A percentile compares a stretch with the other conserved stretches of the same genome.
Conservation (phyloP, 2,797 vertebrate genomes). For the Rhabdomys pumilio region DNA sequence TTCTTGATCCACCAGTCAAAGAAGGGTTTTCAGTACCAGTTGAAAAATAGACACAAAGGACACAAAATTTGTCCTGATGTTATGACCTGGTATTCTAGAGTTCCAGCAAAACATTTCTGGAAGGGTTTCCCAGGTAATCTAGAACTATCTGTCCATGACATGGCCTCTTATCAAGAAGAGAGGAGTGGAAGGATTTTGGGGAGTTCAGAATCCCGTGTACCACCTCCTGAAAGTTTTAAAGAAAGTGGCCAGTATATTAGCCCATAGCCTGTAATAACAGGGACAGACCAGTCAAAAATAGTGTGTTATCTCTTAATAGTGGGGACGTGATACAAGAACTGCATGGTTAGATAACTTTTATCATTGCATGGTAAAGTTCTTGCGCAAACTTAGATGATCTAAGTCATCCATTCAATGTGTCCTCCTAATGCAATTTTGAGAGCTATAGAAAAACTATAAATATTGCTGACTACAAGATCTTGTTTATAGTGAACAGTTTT, state of each 20-base stretch:
- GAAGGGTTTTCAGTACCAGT: background rate
- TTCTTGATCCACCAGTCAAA: background rate
- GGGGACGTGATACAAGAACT: background rate
- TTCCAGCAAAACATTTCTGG: constrained; percentile 50
- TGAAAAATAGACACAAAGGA: background rate
- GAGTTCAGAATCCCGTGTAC: constrained; percentile 71
- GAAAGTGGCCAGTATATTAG: constrained; percentile 75
- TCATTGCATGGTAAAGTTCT: background rate
- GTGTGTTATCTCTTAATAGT: background rate
- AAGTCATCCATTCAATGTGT: background rate
- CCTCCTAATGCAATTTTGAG: background rate
- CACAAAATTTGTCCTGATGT: background rate
- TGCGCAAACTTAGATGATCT: background rate
- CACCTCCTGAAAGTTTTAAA: constrained; percentile 76
- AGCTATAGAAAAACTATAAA: background rate
- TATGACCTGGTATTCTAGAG: background rate
- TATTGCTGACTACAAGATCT: background rate
- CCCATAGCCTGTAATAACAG: constrained; percentile 79
- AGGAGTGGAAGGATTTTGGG: constrained; percentile 49
- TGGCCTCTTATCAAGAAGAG: constrained; percentile 75
- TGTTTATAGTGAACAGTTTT: background rate
- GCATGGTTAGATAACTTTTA: background rate
- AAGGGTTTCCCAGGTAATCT: constrained; percentile 48
- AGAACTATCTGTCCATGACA: constrained; percentile 78
- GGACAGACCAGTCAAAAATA: constrained; percentile 56